Base-by-base conservation (phyloP, 2,888 invertebrate genomes). In the Acrobasis repandana region DNA sequence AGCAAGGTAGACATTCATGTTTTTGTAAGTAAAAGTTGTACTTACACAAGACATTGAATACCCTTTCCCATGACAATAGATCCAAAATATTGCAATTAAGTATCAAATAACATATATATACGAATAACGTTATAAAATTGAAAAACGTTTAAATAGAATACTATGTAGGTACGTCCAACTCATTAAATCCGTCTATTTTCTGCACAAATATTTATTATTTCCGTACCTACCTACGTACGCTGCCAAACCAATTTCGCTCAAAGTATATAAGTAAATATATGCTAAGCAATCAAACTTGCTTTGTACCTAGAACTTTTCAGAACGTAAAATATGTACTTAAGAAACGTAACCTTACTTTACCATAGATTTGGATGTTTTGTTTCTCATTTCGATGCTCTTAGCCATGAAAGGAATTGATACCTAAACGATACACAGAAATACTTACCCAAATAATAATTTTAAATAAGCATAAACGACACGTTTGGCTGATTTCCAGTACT, bases 101-200 rank as follows among this genome's bases (percentile, higher is more conserved):
- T 54, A 15, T 34, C 4, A 33, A 34, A 51, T 49, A 20, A 50
- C 6, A 3, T n/a, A n/a, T 0, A 14, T 50, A 58, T 36, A 54
- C 36, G 58, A 60, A n/a, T n/a, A n/a, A n/a, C n/a, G n/a, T n/a
- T n/a, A n/a, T n/a, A n/a, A n/a, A n/a, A n/a, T n/a, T n/a, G n/a
- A n/a, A n/a, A n/a, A 64, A 20, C 16, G 28, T 33, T 57, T 33
- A 20, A 56, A 56, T 46, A 43, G 2, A 15, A 48, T 50, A 33
- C 33, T 61, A 51, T 49, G 57, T 63, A 61, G 63, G 65, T 65
- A 67, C 69, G 74, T 78, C 75, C 76, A 69, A 64, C 43, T 63
- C 58, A 58, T 15, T 64, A 61, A 70, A 66, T 74, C 74, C 74
- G 75, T 76, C 76, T 72, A 54, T 65, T 63, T 63, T 65, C 50